Percentiles rank a stretch among this genome's conserved stretches.
Evolutionary conservation across 2,888 invertebrate genomes (phyloP).

Genomic region (Morpho achilles): DNA sequence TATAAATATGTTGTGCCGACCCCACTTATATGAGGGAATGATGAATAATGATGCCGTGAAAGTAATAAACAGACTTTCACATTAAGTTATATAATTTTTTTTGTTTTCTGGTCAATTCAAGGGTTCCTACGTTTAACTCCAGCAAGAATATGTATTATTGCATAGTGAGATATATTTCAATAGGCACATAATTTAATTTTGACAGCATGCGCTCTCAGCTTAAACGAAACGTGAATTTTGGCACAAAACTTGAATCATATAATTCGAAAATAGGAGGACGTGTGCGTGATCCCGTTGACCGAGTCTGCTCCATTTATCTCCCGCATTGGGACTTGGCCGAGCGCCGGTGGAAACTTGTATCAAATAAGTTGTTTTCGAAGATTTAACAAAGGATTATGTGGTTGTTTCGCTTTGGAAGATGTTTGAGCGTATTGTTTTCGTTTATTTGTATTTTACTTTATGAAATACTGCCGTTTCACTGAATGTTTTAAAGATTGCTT

Average conservation of each 20-base stretch:
- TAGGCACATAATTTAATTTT: neutral
- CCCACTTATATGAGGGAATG: too few species aligned
- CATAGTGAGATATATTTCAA: neutral
- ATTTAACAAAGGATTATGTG: conserved; percentile 13
- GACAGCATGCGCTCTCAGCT: neutral
- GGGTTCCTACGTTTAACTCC: too few species aligned
- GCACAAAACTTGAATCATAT: conserved; percentile 9
- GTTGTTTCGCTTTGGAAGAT: conserved; percentile 1
- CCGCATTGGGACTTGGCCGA: conserved; percentile 14
- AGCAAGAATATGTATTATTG: too few species aligned
- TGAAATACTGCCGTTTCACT: too few species aligned
- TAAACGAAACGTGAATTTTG: conserved; percentile 10
- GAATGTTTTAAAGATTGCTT: too few species aligned
- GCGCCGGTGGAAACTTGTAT: conserved; percentile 11
- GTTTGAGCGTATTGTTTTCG: neutral
- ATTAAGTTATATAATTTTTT: too few species aligned
- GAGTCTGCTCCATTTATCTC: conserved; percentile 12
- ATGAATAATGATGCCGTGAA: too few species aligned
- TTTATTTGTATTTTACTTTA: too few species aligned
- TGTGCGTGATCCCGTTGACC: conserved; percentile 16
- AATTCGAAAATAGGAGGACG: conserved; percentile 10
- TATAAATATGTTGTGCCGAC: too few species aligned
- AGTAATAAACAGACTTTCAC: too few species aligned
- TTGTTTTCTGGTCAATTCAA: too few species aligned
- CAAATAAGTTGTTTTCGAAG: conserved; percentile 13